phyloP scores from a whole-genome alignment of 2,113 vertebrate species.

The Scopus umbretta region DNA sequence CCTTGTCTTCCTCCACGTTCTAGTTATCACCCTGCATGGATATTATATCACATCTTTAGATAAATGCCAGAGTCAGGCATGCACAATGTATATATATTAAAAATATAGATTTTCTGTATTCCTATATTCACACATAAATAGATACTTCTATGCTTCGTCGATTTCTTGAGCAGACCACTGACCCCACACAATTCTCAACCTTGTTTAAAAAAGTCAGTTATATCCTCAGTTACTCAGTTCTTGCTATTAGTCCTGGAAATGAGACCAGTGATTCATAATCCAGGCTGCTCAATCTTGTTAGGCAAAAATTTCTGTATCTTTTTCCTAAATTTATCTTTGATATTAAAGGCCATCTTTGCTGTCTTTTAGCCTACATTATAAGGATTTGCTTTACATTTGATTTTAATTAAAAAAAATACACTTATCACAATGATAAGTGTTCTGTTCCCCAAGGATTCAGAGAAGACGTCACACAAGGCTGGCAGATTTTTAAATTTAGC shows the following conservation, averaged over 20 bases:
- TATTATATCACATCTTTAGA: not conserved
- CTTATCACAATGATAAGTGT: not conserved
- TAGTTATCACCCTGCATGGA: not conserved
- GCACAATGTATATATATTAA: not conserved
- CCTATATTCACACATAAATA: not conserved
- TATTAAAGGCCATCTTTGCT: not conserved
- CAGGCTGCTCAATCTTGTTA: not conserved
- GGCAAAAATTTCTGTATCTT: not conserved
- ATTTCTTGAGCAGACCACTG: not conserved
- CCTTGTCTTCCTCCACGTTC: not conserved
- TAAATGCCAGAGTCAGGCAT: not conserved
- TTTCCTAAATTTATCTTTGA: not conserved
- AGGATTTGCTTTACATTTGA: not conserved
- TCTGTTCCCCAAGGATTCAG: not conserved
- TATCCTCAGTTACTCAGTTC: not conserved
- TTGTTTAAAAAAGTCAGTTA: not conserved
- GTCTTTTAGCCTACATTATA: not conserved
- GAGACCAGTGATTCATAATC: not conserved
- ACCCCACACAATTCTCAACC: not conserved
- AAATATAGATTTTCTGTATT: not conserved
- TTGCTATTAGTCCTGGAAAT: not conserved
- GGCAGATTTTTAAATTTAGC: not conserved
- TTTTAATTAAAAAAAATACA: not conserved
- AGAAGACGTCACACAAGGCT: not conserved
- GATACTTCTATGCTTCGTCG: not conserved